Conservation (phyloP, 2,797 vertebrate genomes). For the Vespertilio murinus region DNA sequence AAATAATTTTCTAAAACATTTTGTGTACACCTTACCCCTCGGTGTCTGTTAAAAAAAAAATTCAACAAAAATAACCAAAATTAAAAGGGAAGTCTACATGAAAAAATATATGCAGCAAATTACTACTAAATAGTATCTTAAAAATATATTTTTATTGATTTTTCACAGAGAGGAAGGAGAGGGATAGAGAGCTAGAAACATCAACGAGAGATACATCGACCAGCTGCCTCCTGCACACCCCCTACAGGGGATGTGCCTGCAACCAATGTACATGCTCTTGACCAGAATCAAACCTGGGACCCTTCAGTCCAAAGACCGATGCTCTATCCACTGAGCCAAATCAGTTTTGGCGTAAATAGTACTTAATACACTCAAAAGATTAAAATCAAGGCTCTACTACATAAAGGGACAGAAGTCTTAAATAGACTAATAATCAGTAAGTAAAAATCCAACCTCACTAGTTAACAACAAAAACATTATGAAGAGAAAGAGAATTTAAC, state of each 20-base stretch:
- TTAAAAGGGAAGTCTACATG: background rate
- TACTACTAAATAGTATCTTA: background rate
- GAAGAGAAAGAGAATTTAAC: background rate
- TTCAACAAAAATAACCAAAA: background rate
- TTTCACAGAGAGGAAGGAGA: too few species aligned
- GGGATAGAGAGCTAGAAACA: too few species aligned
- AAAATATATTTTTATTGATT: too few species aligned
- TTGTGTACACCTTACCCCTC: background rate
- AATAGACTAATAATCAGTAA: background rate
- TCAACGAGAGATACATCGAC: too few species aligned
- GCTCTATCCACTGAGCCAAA: too few species aligned
- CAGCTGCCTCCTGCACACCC: too few species aligned
- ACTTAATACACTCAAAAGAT: background rate
- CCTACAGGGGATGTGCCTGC: too few species aligned
- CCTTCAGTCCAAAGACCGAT: too few species aligned
- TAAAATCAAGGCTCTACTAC: background rate
- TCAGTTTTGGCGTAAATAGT: background rate
- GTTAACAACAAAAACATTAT: slow-evolving; percentile 1
- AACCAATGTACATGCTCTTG: too few species aligned
- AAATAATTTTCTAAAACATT: slow-evolving; percentile 23
- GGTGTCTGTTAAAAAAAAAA: background rate
- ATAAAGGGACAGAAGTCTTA: background rate
- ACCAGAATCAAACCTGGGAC: too few species aligned
- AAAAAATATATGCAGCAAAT: background rate
- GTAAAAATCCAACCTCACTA: background rate